A percentile compares a stretch with the other conserved stretches of the same genome.
Evolutionary conservation across 2,113 vertebrate genomes (phyloP).

Genomic region (Ornithorhynchus anatinus): DNA sequence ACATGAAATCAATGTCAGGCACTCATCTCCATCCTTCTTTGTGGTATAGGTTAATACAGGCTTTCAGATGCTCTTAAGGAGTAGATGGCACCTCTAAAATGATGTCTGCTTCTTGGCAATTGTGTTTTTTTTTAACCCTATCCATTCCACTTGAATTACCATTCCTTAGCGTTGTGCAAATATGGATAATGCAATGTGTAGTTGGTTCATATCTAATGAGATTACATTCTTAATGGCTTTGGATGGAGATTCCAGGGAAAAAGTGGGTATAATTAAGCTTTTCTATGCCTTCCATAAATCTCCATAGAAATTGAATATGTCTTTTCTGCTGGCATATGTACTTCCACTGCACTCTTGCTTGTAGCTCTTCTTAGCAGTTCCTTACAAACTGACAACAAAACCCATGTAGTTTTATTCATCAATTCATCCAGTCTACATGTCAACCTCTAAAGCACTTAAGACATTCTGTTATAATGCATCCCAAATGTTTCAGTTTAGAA

Average conservation of each 20-base stretch:
- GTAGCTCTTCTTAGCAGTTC: not conserved
- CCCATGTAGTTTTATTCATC: not conserved
- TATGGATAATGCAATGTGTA: conserved; percentile 41
- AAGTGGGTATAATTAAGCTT: conserved; percentile 17
- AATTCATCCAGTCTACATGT: not conserved
- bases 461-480: not conserved
- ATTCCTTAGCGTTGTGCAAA: conserved; percentile 27
- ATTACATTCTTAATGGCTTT: conserved; percentile 46
- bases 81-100: conserved; percentile 12
- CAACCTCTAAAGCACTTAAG: not conserved
- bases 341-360: conserved; percentile 12
- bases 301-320: conserved; percentile 15
- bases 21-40: not conserved
- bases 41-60: not conserved
- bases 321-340: not conserved
- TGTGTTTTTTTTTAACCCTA: conserved; percentile 22
- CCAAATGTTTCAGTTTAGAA: not conserved
- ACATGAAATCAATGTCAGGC: conserved; percentile 19
- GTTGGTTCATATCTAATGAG: conserved; percentile 56
- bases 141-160: conserved; percentile 37
- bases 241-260: conserved; percentile 27
- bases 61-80: conserved; percentile 38
- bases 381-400: not conserved
- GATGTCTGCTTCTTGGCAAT: conserved; percentile 20
- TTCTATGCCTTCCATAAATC: conserved; percentile 40